Conservation (phyloP, 2,797 vertebrate species). For the Thamnophis elegans region DNA sequence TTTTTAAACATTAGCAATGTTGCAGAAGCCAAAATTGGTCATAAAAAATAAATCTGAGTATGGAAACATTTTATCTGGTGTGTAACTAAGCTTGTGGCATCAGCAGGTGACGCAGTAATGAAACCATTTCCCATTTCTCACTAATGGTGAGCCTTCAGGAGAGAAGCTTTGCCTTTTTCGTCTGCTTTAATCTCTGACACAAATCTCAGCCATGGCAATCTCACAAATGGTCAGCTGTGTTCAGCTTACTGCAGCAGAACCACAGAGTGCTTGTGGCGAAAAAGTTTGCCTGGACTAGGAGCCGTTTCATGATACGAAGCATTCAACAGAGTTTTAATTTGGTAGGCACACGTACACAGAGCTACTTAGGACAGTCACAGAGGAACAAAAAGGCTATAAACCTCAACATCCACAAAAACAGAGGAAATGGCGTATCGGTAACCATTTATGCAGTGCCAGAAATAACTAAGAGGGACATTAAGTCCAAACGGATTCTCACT, state of each 20-base stretch:
- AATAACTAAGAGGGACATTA: neutral
- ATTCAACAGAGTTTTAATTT: neutral
- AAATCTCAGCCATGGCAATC: neutral
- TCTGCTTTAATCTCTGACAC: neutral
- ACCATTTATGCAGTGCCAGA: neutral
- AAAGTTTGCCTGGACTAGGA: neutral
- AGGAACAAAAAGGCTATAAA: neutral
- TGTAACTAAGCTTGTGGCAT: constrained; percentile 1
- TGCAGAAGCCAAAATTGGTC: neutral
- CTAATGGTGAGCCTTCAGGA: neutral
- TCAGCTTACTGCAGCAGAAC: neutral
- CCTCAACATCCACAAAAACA: neutral
- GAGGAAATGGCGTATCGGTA: neutral
- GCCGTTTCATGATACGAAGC: neutral
- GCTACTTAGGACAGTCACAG: neutral
- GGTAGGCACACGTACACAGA: neutral
- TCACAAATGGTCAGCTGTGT: neutral
- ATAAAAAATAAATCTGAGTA: constrained; percentile 4
- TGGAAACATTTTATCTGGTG: neutral
- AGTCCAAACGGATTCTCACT: neutral
- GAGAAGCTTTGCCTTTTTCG: neutral
- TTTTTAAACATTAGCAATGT: neutral
- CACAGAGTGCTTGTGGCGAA: neutral
- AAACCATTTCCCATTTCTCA: constrained; percentile 3
- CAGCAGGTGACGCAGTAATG: neutral